Evolutionary conservation across 1,140 invertebrate genomes (phyloP).

Genomic region (Drosophila paulistorum): DNA sequence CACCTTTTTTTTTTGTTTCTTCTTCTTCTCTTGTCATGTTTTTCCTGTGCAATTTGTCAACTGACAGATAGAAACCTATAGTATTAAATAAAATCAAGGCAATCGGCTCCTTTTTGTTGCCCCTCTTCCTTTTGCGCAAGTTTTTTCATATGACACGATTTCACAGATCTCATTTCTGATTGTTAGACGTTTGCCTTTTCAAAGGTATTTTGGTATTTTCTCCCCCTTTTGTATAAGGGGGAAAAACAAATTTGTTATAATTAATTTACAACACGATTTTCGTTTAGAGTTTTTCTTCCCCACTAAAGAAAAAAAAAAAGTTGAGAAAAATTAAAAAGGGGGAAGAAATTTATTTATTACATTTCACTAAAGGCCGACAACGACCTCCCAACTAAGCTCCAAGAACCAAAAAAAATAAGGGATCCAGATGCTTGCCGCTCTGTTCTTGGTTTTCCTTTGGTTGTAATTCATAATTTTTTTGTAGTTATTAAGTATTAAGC

Average conservation of each 20-base stretch:
- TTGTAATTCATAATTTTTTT: conserved; percentile 69
- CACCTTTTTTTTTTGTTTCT: conserved; percentile 56
- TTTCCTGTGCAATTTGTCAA: conserved; percentile 82
- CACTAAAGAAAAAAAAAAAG: background rate
- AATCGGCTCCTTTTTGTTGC: background rate
- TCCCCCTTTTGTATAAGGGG: background rate
- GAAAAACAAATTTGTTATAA: conserved; percentile 72
- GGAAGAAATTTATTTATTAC: conserved; percentile 72
- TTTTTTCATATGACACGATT: conserved; percentile 1
- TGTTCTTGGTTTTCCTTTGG: background rate
- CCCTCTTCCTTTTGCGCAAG: background rate
- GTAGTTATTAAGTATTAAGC: conserved; percentile 27
- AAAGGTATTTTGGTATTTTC: conserved; percentile 36
- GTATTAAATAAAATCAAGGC: conserved; percentile 64
- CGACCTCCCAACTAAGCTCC: conserved; percentile 20
- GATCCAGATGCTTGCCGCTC: conserved; percentile 19
- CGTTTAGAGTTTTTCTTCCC: conserved; percentile 39
- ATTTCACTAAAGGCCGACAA: conserved; percentile 34
- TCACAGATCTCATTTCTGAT: background rate
- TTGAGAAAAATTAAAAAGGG: conserved; percentile 45
- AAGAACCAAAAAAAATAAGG: conserved; percentile 31
- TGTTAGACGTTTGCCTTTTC: background rate
- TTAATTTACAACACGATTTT: conserved; percentile 76
- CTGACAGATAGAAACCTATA: conserved; percentile 60
- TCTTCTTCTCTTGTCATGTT: conserved; percentile 64